Percentiles rank a stretch among this genome's conserved stretches.
phyloP scores from a whole-genome alignment of 2,797 vertebrate genomes.

The Gadopsis bispinosus region DNA sequence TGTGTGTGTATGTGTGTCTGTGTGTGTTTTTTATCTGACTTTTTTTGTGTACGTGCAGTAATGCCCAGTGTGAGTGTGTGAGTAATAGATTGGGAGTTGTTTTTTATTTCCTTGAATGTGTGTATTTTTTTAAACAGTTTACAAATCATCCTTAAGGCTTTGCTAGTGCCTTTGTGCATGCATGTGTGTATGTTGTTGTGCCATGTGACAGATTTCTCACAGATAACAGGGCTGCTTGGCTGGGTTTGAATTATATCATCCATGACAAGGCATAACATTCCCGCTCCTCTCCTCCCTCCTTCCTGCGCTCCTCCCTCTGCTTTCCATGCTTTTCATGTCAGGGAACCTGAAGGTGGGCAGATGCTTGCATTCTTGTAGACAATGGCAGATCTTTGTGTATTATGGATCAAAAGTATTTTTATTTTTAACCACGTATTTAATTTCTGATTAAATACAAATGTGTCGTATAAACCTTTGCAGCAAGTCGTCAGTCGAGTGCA shows the following conservation, averaged over 20 bases:
- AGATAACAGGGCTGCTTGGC: slow-evolving; percentile 33
- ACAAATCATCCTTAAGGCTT: slow-evolving; percentile 24
- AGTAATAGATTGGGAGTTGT: slow-evolving; percentile 36
- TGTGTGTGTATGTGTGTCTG: slow-evolving; percentile 15
- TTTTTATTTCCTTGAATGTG: slow-evolving; percentile 25
- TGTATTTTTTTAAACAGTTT: slow-evolving; percentile 8
- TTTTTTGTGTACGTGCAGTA: slow-evolving; percentile 27
- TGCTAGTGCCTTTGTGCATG: slow-evolving; percentile 26
- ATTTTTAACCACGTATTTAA: background rate
- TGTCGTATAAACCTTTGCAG: background rate
- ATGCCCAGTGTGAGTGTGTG: slow-evolving; percentile 30
- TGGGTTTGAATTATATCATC: slow-evolving; percentile 47
- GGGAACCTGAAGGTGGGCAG: slow-evolving; percentile 15
- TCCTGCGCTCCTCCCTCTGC: slow-evolving; percentile 8
- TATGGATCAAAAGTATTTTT: slow-evolving; percentile 3
- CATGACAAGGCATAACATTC: slow-evolving; percentile 42
- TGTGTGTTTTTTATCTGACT: slow-evolving; percentile 10
- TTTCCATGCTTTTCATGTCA: slow-evolving; percentile 39
- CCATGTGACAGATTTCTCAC: slow-evolving; percentile 44
- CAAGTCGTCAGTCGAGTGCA: slow-evolving; percentile 1
- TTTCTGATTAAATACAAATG: background rate
- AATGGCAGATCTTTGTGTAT: slow-evolving; percentile 9
- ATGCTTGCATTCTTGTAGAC: slow-evolving; percentile 10
- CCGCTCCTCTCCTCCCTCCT: slow-evolving; percentile 16
- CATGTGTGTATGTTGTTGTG: slow-evolving; percentile 24